Base-by-base conservation (phyloP, 2,797 vertebrate species). In the Halcyon chelicuti region DNA sequence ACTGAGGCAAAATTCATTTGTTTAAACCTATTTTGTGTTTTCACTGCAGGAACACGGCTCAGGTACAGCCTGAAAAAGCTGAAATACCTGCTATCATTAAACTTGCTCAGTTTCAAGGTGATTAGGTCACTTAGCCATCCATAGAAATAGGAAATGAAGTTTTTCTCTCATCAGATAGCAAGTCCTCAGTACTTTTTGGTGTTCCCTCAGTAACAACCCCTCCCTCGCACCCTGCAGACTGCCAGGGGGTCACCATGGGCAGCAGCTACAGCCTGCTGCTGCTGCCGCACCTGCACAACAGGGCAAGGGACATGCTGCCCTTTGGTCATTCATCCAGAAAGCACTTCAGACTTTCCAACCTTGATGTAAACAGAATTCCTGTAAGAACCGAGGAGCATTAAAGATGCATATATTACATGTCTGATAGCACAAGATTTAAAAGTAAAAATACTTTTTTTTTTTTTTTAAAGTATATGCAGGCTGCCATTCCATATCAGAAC, bases 141-240 rank as follows among this genome's bases (percentile, higher is more conserved):
- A 58, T 28, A 37, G 33, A 62, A 57, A 47, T 0, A 2, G 19
- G 11, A 31, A 22, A 35, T 23, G 10, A 67, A 58, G 19, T 6
- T 65, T 85, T 65, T 51, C 14, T 18, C 61, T 82, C 13, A 21
- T 35, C 39, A 47, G 18, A 67, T 6, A 74, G 14, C 29, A 70
- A 81, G 58, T 3, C 7, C 35, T 47, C 37, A 2, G 23, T 20
- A 1, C 2, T 4, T 75, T 60, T 66, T 74, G 72, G 18, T 62
- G 52, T 19, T 33, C 5, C 15, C 35, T 54, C 25, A 47, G n/a
- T 26, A 46, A 10, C 42, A 33, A 14, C 31, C 65, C n/a, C 11
- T 35, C 21, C 55, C 37, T 18, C 1, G 3, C 2, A 1, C 25
- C 65, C 40, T 2, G 0, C 39, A 35, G 33, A 3, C 7, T 17